Percentiles rank a stretch among this genome's conserved stretches.
Conservation (phyloP, 1,140 invertebrate genomes). For the Drosophila kikkawai region DNA sequence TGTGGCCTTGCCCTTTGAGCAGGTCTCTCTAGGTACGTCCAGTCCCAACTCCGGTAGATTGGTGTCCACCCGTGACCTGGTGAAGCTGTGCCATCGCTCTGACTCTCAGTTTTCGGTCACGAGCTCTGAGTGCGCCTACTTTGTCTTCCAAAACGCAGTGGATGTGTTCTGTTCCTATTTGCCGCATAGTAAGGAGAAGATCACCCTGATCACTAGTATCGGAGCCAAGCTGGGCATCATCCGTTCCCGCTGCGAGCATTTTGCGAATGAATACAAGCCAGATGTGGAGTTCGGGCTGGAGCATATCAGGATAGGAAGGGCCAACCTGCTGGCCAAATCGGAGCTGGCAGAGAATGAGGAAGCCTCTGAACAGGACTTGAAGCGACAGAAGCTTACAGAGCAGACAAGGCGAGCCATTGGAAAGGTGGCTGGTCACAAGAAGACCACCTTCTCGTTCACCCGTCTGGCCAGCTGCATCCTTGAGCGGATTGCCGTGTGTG, state of each 20-base stretch:
- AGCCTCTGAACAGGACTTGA: conserved; percentile 39
- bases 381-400: conserved; percentile 62
- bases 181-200: conserved; percentile 86
- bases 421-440: conserved; percentile 66
- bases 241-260: conserved; percentile 93
- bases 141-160: conserved; percentile 95
- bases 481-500: conserved; percentile 94
- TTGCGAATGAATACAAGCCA: conserved; percentile 92
- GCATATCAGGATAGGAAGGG: conserved; percentile 87
- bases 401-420: conserved; percentile 33
- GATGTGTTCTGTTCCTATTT: conserved; percentile 93
- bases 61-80: conserved; percentile 94
- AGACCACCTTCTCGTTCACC: conserved; percentile 92
- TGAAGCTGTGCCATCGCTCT: conserved; percentile 96
- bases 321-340: conserved; percentile 84
- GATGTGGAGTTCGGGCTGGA: conserved; percentile 86
- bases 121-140: conserved; percentile 90
- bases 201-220: conserved; percentile 90
- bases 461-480: conserved; percentile 92
- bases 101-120: conserved; percentile 90
- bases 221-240: conserved; percentile 93
- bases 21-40: conserved; percentile 39
- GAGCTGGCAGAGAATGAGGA: conserved; percentile 34
- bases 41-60: conserved; percentile 86
- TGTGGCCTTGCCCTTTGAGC: conserved; percentile 71